Base-by-base conservation (phyloP, 37 sponge, comb jelly and placozoan genomes). In the Cladorhizidae sp. region DNA sequence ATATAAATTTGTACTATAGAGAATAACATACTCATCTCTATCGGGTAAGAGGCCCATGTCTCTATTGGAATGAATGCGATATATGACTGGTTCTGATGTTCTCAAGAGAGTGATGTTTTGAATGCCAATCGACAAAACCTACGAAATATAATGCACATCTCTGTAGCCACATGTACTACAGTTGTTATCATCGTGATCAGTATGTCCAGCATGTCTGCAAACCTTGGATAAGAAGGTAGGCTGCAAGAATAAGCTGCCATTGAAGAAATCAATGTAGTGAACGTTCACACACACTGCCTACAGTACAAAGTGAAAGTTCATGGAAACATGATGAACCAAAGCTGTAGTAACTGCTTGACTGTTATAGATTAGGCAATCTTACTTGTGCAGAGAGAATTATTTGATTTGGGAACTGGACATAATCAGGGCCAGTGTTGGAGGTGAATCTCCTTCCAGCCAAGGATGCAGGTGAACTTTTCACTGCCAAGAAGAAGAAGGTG, bases 191-290 rank as follows among this genome's bases (percentile, higher is more conserved):
- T 51, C 3, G 28, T 20, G 9, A 49, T 49, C 9, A 45, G 26
- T n/a, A 20, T 17, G 3, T 36, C 18, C 23, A 37, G 50, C 43
- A 2, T 22, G 6, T 23, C 20, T 26, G 52, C 67, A 32, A 17
- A 87, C 88, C 88, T 81, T 87, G 26, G 68, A 42, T 43, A 41
- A 49, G 22, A 87, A 55, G 20, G 81, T 67, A 49, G 88, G 77
- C 25, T 55, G 38, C 40, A 9, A 11, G 72, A 81, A 81, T 36
- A 87, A 23, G 5, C 40, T 67, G 40, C 75, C 77, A 39, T 17
- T 39, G 32, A 68, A 81, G 74, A 75, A 86, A 65, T 85, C 87
- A 62, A 91, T 82, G 51, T 58, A 91, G 73, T 52, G 73, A 22
- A 86, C 83, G 74, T 86, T 71, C 45, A 82, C 57, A 78, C 91